phyloP scores from a whole-genome alignment of 2,888 invertebrate genomes.

The Eupithecia subumbrata region DNA sequence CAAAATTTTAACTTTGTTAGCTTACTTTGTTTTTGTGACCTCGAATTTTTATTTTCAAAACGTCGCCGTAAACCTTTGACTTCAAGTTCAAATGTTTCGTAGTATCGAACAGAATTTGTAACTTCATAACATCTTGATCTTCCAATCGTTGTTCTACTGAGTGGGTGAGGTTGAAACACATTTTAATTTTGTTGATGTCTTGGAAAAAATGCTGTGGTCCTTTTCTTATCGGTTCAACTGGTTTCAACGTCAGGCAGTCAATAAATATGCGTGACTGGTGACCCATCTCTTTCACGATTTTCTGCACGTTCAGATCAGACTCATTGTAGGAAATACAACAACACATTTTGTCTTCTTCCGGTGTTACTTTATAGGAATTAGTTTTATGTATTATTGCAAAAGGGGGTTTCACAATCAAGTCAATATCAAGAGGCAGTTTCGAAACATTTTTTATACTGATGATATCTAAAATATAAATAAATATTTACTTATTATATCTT shows the following conservation, averaged over 20 bases:
- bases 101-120: conserved; percentile 76
- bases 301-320: conserved; percentile 65
- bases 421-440: conserved; percentile 75
- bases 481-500: neutral
- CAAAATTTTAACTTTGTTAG: neutral
- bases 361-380: conserved; percentile 65
- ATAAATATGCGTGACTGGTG: conserved; percentile 63
- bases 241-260: conserved; percentile 70
- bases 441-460: conserved; percentile 83
- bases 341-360: conserved; percentile 66
- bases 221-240: conserved; percentile 64
- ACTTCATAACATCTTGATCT: conserved; percentile 75
- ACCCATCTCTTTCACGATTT: conserved; percentile 59
- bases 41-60: conserved; percentile 72
- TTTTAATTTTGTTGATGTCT: conserved; percentile 76
- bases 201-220: conserved; percentile 71
- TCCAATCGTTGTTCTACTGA: conserved; percentile 69
- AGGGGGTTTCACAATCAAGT: conserved; percentile 76
- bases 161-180: conserved; percentile 71
- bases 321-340: conserved; percentile 72
- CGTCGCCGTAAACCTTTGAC: conserved; percentile 70
- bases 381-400: conserved; percentile 76
- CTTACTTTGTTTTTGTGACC: conserved; percentile 76
- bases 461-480: conserved; percentile 70
- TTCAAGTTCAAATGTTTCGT: conserved; percentile 71